Conservation (phyloP, 2,113 vertebrate genomes). For the Grammomys surdaster region DNA sequence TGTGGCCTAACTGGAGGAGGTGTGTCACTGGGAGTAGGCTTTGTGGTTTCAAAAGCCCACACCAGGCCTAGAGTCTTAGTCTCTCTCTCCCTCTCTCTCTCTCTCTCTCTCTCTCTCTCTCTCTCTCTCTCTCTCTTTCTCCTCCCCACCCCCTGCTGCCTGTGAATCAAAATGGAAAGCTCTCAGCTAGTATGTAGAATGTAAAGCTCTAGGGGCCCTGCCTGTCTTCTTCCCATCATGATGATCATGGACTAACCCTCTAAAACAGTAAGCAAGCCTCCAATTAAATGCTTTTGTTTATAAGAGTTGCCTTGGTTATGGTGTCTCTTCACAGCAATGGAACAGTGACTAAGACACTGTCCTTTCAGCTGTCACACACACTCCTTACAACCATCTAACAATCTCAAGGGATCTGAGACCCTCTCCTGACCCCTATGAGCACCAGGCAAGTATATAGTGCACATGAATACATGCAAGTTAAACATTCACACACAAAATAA, state of each 20-base stretch:
- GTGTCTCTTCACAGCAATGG: not conserved
- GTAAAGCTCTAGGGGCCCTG: not conserved
- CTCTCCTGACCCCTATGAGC: not conserved
- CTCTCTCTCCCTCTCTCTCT: no score
- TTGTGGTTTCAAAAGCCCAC: not conserved
- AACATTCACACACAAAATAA: not conserved
- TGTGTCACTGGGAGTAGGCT: not conserved
- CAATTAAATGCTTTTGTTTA: not conserved
- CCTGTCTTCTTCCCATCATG: not conserved
- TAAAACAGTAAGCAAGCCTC: not conserved
- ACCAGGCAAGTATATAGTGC: not conserved
- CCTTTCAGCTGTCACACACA: not conserved
- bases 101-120: fast-evolving
- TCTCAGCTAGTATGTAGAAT: not conserved
- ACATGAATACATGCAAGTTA: not conserved
- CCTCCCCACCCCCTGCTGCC: not conserved
- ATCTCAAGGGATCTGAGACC: not conserved
- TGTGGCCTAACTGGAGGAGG: not conserved
- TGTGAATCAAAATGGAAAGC: not conserved
- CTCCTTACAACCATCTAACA: not conserved
- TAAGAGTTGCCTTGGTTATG: not conserved
- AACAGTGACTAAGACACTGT: not conserved
- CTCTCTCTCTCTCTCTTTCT: fast-evolving
- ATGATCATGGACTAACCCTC: no score
- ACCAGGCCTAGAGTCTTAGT: not conserved